These are phyloP conservation scores for Pogonomyrmex californicus DNA, from an alignment of 1,140 invertebrate genomes.

Conservation along the genomic window DNA sequence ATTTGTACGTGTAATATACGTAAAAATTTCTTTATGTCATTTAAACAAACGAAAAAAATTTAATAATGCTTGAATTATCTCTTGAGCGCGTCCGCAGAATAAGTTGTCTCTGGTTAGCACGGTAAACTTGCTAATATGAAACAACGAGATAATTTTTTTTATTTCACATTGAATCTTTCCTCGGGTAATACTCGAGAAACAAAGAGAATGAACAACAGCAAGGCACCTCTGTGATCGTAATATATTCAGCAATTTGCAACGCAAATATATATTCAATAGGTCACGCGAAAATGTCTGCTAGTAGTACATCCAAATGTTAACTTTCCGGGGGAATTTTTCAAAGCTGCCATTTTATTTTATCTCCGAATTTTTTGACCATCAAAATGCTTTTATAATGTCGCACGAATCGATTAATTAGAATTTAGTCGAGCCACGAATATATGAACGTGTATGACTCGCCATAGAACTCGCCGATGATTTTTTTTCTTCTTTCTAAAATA, in stretches of 20 bases:
- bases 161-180: background rate
- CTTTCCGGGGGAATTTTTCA: slow-evolving; percentile 49
- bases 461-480: background rate
- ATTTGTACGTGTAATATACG: background rate
- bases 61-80: background rate
- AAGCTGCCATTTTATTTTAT: slow-evolving; percentile 42
- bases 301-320: slow-evolving; percentile 71
- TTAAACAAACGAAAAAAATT: slow-evolving; percentile 15
- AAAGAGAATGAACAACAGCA: slow-evolving; percentile 13
- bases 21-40: background rate
- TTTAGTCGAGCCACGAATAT: background rate
- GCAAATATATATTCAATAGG: slow-evolving; percentile 65
- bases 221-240: background rate
- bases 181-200: slow-evolving; percentile 4
- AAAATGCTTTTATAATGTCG: background rate
- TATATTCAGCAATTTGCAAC: slow-evolving; percentile 70
- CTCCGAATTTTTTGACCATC: background rate
- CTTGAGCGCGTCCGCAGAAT: background rate
- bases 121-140: slow-evolving; percentile 22
- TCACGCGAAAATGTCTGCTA: slow-evolving; percentile 65
- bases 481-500: background rate
- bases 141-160: background rate
- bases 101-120: slow-evolving; percentile 4
- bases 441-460: background rate
- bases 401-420: slow-evolving; percentile 61